phyloP scores from a whole-genome alignment of 1,140 invertebrate genomes.

The Rhopalosiphum padi region DNA sequence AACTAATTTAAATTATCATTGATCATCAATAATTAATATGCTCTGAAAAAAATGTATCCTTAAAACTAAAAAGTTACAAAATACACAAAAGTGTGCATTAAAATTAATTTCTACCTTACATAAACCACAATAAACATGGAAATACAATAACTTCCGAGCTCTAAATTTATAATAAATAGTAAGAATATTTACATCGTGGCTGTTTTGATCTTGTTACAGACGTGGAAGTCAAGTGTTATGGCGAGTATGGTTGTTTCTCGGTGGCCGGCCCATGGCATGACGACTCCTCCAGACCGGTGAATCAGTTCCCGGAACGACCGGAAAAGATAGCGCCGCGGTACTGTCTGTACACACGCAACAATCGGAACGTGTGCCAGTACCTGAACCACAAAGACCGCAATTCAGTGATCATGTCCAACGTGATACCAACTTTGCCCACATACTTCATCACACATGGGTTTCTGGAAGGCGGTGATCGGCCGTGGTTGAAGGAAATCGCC shows the following conservation, averaged over 20 bases:
- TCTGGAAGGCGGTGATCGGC: conserved; percentile 79
- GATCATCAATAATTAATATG: too few species aligned
- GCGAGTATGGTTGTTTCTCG: conserved; percentile 83
- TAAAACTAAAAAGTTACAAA: too few species aligned
- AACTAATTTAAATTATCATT: background rate
- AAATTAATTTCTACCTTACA: too few species aligned
- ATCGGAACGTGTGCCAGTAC: conserved; percentile 67
- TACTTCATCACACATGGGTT: conserved; percentile 87
- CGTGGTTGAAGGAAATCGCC: conserved; percentile 69
- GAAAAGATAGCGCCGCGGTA: conserved; percentile 67
- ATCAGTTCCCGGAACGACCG: conserved; percentile 75
- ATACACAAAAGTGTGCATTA: too few species aligned
- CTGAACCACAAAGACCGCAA: conserved; percentile 72
- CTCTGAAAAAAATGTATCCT: too few species aligned
- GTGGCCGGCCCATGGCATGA: conserved; percentile 78
- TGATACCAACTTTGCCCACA: conserved; percentile 70
- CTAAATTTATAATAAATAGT: background rate
- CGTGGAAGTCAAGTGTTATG: conserved; percentile 70
- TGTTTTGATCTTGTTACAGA: conserved; percentile 47
- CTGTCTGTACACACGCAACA: conserved; percentile 67
- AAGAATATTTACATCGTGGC: background rate
- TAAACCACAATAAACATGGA: background rate
- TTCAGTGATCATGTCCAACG: conserved; percentile 68
- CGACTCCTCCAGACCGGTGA: conserved; percentile 76
- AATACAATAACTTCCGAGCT: background rate